Evolutionary conservation across 2,797 vertebrate genomes (phyloP).

Genomic region (Peromyscus aztecus): DNA sequence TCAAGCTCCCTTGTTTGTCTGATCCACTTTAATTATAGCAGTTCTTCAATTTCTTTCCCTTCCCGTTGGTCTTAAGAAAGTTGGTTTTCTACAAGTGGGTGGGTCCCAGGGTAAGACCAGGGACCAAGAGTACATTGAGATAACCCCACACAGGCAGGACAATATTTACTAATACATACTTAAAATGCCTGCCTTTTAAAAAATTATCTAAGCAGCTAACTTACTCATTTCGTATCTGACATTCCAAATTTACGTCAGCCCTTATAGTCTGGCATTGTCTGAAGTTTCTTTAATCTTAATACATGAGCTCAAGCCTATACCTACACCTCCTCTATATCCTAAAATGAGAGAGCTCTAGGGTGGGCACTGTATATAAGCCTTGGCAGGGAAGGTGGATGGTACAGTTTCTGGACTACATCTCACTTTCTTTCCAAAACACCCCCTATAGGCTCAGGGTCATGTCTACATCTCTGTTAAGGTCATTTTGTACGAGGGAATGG

Average conservation of each 20-base stretch:
- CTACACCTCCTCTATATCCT: background rate
- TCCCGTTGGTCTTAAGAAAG: background rate
- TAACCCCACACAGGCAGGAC: rapidly evolving
- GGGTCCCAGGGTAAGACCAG: background rate
- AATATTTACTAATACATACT: rapidly evolving
- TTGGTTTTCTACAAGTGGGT: too few species aligned
- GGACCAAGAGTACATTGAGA: background rate
- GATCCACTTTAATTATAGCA: background rate
- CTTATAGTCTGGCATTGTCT: rapidly evolving
- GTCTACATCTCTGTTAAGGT: background rate
- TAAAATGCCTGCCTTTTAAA: background rate
- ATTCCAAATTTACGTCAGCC: rapidly evolving
- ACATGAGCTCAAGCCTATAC: background rate
- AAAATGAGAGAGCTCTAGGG: background rate
- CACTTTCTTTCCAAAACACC: background rate
- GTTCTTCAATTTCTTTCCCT: background rate
- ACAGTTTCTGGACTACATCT: background rate
- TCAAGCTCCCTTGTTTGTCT: background rate
- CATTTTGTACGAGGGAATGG: background rate
- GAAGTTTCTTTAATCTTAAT: background rate
- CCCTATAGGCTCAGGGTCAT: background rate
- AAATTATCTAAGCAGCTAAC: background rate
- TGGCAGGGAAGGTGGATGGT: too few species aligned
- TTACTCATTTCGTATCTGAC: background rate
- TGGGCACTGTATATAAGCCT: too few species aligned